phyloP scores from a whole-genome alignment of 2,113 vertebrate species.

The Cisticola juncidis region DNA sequence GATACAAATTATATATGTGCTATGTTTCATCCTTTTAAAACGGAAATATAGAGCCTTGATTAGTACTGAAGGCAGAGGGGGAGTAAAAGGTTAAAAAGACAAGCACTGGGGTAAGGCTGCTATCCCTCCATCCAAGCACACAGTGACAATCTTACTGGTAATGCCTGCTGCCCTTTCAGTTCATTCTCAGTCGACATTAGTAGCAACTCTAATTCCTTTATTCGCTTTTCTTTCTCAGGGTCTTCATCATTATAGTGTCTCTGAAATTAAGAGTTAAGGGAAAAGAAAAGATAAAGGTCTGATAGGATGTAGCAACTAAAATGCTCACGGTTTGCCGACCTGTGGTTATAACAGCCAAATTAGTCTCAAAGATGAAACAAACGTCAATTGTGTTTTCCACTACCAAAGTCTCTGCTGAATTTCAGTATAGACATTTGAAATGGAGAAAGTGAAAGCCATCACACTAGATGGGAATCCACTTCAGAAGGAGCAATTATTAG shows the following conservation, averaged over 20 bases:
- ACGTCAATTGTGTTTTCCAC: background rate
- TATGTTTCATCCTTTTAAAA: conserved; percentile 53
- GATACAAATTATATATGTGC: conserved; percentile 5
- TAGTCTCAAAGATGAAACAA: conserved; percentile 17
- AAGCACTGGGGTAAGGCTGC: conserved; percentile 63
- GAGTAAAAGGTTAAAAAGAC: conserved; percentile 55
- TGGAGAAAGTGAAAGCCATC: background rate
- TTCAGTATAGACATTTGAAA: conserved; percentile 8
- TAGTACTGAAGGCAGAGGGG: conserved; percentile 40
- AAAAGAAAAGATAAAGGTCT: conserved; percentile 65
- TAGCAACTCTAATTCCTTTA: conserved; percentile 98
- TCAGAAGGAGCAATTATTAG: background rate
- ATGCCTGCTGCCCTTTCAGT: conserved; percentile 90
- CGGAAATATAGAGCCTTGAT: conserved; percentile 52
- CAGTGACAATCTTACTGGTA: conserved; percentile 84
- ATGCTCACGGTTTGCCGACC: conserved; percentile 34
- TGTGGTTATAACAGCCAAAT: conserved; percentile 22
- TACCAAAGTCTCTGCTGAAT: conserved; percentile 18
- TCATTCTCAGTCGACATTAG: conserved; percentile 99
- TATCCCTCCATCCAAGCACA: conserved; percentile 69
- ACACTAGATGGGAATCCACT: background rate
- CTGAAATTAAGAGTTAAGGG: conserved; percentile 78
- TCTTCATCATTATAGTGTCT: conserved; percentile 99
- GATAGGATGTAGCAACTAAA: conserved; percentile 52
- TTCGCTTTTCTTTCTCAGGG: conserved; percentile 98